These are phyloP conservation scores for Stegostoma tigrinum DNA, from an alignment of 2,113 vertebrate genomes.

Conservation along the genomic window DNA sequence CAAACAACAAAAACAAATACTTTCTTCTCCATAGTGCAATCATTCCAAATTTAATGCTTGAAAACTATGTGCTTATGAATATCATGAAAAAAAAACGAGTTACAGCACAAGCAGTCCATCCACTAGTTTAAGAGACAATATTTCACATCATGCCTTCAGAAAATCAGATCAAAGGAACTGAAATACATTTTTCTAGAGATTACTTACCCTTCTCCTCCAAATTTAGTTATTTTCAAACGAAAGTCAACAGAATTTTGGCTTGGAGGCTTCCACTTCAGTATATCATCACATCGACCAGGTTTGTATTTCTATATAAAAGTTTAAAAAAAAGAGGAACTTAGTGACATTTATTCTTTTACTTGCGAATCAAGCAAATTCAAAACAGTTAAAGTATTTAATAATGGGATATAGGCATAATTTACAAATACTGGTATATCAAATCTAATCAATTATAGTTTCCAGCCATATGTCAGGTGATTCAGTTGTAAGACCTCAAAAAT, in stretches of 20 bases:
- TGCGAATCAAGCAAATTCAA: background rate
- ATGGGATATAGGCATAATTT: background rate
- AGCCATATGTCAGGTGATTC: background rate
- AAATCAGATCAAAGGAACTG: background rate
- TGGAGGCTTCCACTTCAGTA: constrained; percentile 98
- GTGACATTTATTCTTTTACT: background rate
- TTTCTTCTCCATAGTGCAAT: background rate
- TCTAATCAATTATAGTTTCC: background rate
- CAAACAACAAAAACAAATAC: background rate
- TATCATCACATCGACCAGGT: constrained; percentile 87
- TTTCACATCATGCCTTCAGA: background rate
- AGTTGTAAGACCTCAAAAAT: background rate
- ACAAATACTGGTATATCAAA: background rate
- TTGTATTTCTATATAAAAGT: constrained; percentile 75
- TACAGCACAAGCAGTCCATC: background rate
- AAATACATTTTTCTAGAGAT: constrained; percentile 18
- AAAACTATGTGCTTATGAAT: background rate
- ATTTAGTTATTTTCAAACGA: constrained; percentile 92
- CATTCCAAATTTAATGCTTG: background rate
- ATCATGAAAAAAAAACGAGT: background rate
- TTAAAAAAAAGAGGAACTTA: background rate
- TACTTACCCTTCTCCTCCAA: constrained; percentile 95
- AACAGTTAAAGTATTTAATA: background rate
- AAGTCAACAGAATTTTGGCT: constrained; percentile 98
- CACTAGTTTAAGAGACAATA: background rate